Conservation (phyloP, 2,888 invertebrate genomes). For the Lottia scabra region DNA sequence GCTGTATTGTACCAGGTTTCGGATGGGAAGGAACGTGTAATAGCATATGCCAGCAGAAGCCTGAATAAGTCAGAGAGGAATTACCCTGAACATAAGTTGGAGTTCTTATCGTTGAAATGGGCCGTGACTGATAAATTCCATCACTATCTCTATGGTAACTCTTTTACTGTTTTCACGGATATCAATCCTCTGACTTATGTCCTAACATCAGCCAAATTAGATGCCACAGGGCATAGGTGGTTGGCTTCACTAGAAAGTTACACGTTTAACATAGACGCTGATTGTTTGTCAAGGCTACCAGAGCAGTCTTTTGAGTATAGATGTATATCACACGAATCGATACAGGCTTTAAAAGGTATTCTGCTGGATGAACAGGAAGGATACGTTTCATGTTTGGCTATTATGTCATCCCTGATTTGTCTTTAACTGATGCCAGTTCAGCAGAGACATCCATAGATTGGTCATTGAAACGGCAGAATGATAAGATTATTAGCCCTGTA, state of each 20-base stretch:
- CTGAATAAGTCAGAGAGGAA: slow-evolving; percentile 29
- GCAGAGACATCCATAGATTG: neutral
- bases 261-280: too few species aligned
- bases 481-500: too few species aligned
- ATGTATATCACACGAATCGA: slow-evolving; percentile 9
- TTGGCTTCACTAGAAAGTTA: slow-evolving; percentile 1
- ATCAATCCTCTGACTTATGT: slow-evolving; percentile 35
- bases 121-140: slow-evolving; percentile 32
- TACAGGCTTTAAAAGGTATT: slow-evolving; percentile 15
- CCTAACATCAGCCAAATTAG: slow-evolving; percentile 31
- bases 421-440: too few species aligned
- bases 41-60: slow-evolving; percentile 32
- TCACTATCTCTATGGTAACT: slow-evolving; percentile 26
- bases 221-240: too few species aligned
- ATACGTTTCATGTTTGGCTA: slow-evolving; percentile 1
- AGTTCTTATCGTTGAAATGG: too few species aligned
- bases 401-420: neutral
- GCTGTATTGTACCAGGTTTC: slow-evolving; percentile 36
- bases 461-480: too few species aligned
- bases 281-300: neutral
- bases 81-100: slow-evolving; percentile 34
- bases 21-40: slow-evolving; percentile 18
- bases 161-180: slow-evolving; percentile 29
- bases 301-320: neutral
- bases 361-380: slow-evolving; percentile 7